Conservation (phyloP, 2,888 invertebrate genomes). For the Ichneumoninae sp. region DNA sequence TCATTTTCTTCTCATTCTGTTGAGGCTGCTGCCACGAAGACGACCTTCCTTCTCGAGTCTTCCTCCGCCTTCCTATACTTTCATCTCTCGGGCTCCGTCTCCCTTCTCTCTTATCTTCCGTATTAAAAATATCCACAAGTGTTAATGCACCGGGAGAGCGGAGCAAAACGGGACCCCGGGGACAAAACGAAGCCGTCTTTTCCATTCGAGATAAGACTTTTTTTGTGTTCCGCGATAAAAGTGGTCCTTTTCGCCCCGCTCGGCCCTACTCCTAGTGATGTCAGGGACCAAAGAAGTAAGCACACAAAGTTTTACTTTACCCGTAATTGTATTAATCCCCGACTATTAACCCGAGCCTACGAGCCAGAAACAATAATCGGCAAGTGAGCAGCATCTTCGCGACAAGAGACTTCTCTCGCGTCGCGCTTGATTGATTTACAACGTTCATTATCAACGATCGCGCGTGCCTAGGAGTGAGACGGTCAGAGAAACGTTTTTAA, state of each 20-base stretch:
- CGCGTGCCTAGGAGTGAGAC: slow-evolving; percentile 40
- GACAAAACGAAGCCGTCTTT: neutral
- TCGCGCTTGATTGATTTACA: slow-evolving; percentile 49
- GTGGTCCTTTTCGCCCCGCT: neutral
- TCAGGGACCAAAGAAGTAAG: neutral
- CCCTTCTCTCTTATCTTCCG: slow-evolving; percentile 61
- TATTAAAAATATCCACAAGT: neutral
- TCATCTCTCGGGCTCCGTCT: slow-evolving; percentile 50
- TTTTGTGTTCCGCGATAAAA: neutral
- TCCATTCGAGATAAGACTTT: neutral
- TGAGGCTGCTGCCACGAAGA: neutral
- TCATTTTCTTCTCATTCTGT: slow-evolving; percentile 69
- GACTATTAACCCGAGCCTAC: neutral
- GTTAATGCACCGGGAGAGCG: neutral
- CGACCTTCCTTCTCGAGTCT: slow-evolving; percentile 59
- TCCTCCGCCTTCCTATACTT: slow-evolving; percentile 22
- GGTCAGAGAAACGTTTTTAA: slow-evolving; percentile 26
- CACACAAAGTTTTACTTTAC: neutral
- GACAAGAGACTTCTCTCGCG: slow-evolving; percentile 28
- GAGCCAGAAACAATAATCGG: slow-evolving; percentile 3
- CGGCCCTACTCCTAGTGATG: neutral
- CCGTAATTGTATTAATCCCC: neutral
- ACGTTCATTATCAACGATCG: slow-evolving; percentile 55
- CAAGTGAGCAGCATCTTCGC: slow-evolving; percentile 40
- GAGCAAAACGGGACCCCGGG: neutral